A percentile compares a stretch with the other conserved stretches of the same genome.
Evolutionary conservation across 2,888 invertebrate species (phyloP).

Genomic region (Drosophila seclusa): DNA sequence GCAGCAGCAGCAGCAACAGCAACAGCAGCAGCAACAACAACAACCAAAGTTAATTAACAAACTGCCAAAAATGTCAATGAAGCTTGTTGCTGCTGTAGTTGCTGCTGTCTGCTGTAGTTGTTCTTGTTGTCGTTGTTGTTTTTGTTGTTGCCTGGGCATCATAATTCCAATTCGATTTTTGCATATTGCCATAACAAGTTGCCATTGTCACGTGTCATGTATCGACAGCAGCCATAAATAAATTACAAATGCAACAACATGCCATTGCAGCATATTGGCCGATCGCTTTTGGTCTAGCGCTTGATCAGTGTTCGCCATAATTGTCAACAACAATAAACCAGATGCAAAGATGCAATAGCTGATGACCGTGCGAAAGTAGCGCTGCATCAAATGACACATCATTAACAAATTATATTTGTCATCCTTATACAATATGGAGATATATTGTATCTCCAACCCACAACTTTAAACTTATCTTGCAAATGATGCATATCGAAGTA

Average conservation of each 20-base stretch:
- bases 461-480: background rate
- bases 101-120: slow-evolving; percentile 32
- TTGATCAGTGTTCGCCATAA: slow-evolving; percentile 59
- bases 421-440: slow-evolving; percentile 13
- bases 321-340: slow-evolving; percentile 75
- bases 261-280: slow-evolving; percentile 68
- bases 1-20: slow-evolving; percentile 27
- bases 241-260: slow-evolving; percentile 75
- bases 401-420: slow-evolving; percentile 68
- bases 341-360: slow-evolving; percentile 40
- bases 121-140: slow-evolving; percentile 31
- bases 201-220: slow-evolving; percentile 81
- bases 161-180: slow-evolving; percentile 79
- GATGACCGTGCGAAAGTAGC: slow-evolving; percentile 57
- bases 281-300: slow-evolving; percentile 47
- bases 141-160: slow-evolving; percentile 66
- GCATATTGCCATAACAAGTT: slow-evolving; percentile 81
- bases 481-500: background rate
- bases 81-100: slow-evolving; percentile 45
- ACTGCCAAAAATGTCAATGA: slow-evolving; percentile 83
- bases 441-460: background rate
- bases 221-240: slow-evolving; percentile 77
- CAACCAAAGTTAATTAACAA: slow-evolving; percentile 83
- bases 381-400: slow-evolving; percentile 45
- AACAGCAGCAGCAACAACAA: slow-evolving; percentile 51